phyloP scores from a whole-genome alignment of 2,113 vertebrate genomes.

The Vicugna pacos region DNA sequence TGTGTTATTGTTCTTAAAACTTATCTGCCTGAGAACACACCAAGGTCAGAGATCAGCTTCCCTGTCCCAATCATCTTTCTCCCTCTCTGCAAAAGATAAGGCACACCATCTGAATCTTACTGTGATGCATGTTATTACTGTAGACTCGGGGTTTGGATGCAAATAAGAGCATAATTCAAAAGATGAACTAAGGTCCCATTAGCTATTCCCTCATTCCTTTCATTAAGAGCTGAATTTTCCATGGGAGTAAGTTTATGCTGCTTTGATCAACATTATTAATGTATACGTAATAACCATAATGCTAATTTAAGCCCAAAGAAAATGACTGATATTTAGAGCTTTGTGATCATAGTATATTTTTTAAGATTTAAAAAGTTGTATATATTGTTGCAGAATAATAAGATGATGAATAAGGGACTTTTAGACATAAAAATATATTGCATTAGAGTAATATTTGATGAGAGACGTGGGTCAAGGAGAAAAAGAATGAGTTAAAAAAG shows the following conservation, averaged over 20 bases:
- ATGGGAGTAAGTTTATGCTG: neutral
- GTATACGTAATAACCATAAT: neutral
- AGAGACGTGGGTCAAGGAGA: neutral
- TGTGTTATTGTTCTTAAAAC: neutral
- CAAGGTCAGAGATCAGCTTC: neutral
- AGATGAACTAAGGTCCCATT: neutral
- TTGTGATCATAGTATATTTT: neutral
- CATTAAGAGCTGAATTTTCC: neutral
- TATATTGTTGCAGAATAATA: neutral
- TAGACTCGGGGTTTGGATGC: neutral
- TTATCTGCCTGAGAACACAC: neutral
- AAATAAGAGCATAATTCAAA: neutral
- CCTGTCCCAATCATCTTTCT: neutral
- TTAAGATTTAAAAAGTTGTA: neutral
- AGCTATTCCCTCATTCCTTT: neutral
- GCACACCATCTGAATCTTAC: neutral
- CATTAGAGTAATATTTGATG: neutral
- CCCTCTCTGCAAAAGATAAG: neutral
- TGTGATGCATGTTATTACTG: neutral
- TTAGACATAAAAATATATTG: neutral
- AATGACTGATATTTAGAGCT: neutral
- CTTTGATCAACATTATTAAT: neutral
- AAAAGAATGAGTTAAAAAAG: neutral
- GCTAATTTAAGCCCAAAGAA: neutral
- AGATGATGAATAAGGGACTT: neutral